Evolutionary conservation across 2,113 vertebrate genomes (phyloP).

Genomic region (Cichladusa arquata): DNA sequence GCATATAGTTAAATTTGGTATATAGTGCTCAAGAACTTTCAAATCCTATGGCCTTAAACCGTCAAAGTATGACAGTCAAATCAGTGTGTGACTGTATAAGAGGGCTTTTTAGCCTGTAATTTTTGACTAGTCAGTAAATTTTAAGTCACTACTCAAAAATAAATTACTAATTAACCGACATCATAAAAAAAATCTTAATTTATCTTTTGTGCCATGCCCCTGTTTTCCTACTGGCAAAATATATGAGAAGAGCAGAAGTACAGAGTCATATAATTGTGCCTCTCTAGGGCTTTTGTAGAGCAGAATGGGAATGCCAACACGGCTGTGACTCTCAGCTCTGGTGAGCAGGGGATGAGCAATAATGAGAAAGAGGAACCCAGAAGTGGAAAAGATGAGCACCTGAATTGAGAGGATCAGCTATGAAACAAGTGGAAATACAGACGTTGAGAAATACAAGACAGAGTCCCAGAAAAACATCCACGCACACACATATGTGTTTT

Average conservation of each 20-base stretch:
- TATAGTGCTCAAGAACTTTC: neutral
- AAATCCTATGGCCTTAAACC: neutral
- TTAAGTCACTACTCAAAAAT: neutral
- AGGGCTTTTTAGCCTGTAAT: neutral
- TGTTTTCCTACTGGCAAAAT: neutral
- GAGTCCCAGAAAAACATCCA: neutral
- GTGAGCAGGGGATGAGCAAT: neutral
- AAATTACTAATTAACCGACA: neutral
- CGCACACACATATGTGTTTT: neutral
- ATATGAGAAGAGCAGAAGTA: neutral
- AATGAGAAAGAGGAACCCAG: neutral
- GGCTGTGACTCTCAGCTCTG: fast-evolving
- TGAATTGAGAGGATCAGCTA: neutral
- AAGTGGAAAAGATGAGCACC: neutral
- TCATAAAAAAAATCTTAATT: neutral
- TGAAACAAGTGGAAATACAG: neutral
- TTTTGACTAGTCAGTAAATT: neutral
- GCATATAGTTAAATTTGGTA: neutral
- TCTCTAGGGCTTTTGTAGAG: neutral
- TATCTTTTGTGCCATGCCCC: neutral
- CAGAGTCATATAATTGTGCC: neutral
- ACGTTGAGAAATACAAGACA: neutral
- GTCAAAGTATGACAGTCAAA: neutral
- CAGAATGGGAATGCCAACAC: fast-evolving
- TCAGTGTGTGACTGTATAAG: neutral